A percentile compares a stretch with the other conserved stretches of the same genome.
Conservation (phyloP, 2,113 vertebrate genomes). For the Panthera leo region DNA sequence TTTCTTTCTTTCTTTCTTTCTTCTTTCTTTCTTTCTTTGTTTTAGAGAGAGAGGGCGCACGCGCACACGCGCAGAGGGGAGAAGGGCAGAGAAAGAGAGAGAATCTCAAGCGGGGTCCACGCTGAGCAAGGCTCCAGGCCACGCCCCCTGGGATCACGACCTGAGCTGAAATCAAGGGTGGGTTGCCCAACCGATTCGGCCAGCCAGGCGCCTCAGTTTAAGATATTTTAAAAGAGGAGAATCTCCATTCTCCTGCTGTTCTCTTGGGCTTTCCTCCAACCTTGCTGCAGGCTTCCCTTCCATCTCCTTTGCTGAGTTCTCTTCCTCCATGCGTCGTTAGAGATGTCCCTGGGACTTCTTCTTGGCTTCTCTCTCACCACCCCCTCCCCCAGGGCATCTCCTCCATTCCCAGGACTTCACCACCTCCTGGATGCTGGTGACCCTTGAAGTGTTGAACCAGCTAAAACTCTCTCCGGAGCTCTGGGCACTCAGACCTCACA, state of each 20-base stretch:
- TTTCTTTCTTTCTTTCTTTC: no score
- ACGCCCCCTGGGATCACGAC: no score
- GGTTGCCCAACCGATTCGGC: no score
- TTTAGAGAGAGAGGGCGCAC: no score
- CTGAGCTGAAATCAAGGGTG: no score
- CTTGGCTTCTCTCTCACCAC: neutral
- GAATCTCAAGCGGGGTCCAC: no score
- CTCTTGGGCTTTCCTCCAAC: neutral
- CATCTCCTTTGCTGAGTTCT: neutral
- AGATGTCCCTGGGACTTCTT: neutral
- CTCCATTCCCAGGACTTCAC: fast-evolving
- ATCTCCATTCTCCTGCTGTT: neutral
- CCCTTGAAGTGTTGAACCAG: no score
- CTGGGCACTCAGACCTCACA: no score
- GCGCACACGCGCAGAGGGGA: no score
- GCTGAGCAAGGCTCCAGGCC: no score
- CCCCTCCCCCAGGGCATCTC: neutral
- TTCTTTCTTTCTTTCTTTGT: no score
- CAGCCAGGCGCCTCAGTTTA: neutral
- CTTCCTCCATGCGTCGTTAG: neutral
- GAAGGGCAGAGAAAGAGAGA: no score
- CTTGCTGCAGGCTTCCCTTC: neutral
- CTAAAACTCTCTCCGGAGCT: neutral
- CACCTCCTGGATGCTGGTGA: neutral
- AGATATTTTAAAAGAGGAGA: neutral